phyloP scores from a whole-genome alignment of 2,888 invertebrate species.

The Lycia hirtaria region DNA sequence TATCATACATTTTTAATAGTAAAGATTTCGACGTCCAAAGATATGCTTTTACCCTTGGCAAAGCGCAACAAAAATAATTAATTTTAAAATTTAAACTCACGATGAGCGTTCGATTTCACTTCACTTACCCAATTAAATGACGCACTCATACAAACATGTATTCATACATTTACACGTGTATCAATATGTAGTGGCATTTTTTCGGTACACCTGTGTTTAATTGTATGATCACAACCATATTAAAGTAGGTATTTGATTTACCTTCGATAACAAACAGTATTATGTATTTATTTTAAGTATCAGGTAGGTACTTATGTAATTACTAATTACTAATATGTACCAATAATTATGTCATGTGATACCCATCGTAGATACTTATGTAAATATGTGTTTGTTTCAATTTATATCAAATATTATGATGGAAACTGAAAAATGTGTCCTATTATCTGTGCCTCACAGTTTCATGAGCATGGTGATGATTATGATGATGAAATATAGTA shows the following conservation, averaged over 20 bases:
- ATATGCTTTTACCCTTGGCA: no score
- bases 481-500: no score
- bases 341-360: no score
- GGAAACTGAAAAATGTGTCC: neutral
- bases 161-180: conserved; percentile 1
- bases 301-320: neutral
- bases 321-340: no score
- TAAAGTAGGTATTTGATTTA: neutral
- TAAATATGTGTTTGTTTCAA: neutral
- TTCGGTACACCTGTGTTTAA: conserved; percentile 3
- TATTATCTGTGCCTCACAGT: no score
- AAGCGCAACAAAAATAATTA: no score
- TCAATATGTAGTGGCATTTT: neutral
- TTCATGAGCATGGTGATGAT: no score
- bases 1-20: neutral
- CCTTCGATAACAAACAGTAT: neutral
- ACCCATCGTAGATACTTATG: no score
- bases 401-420: neutral
- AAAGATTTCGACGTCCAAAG: no score
- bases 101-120: neutral
- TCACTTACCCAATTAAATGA: neutral
- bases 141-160: neutral
- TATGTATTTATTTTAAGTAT: neutral
- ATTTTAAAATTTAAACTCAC: no score
- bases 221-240: neutral